A percentile compares a stretch with the other conserved stretches of the same genome.
Conservation (phyloP, 1,140 invertebrate species). For the Aricia agestis region DNA sequence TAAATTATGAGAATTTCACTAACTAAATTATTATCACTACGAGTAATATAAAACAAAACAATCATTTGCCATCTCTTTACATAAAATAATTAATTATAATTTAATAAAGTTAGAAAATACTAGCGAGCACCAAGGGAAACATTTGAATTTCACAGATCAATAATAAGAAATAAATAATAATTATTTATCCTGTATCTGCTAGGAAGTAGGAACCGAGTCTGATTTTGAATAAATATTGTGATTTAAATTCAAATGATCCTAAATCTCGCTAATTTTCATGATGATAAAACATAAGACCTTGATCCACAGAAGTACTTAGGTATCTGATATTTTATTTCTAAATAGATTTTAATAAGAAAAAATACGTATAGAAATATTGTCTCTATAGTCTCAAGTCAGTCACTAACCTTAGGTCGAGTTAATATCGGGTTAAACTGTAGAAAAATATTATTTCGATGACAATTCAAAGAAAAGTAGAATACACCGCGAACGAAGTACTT, state of each 20-base stretch:
- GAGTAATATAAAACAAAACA: background rate
- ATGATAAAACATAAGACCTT: background rate
- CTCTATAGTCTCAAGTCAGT: slow-evolving; percentile 27
- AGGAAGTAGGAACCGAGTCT: too few relatives aligned
- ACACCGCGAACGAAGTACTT: background rate
- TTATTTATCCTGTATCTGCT: too few relatives aligned
- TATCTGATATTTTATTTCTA: background rate
- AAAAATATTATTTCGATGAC: background rate
- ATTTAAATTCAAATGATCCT: too few relatives aligned
- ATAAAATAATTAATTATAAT: background rate
- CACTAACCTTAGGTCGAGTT: slow-evolving; percentile 49
- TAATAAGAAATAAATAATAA: background rate
- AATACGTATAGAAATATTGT: slow-evolving; percentile 3
- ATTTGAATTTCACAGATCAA: background rate
- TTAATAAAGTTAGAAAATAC: background rate
- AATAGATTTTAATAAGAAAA: background rate
- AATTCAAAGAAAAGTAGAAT: background rate
- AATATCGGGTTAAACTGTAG: slow-evolving; percentile 9
- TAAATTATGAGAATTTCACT: background rate
- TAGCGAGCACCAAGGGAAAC: background rate
- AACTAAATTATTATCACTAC: background rate
- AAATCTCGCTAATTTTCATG: too few relatives aligned
- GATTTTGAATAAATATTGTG: too few relatives aligned
- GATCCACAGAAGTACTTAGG: background rate
- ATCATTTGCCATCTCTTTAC: background rate